phyloP scores from a whole-genome alignment of 2,888 invertebrate species.

The Ophion obscuratus region DNA sequence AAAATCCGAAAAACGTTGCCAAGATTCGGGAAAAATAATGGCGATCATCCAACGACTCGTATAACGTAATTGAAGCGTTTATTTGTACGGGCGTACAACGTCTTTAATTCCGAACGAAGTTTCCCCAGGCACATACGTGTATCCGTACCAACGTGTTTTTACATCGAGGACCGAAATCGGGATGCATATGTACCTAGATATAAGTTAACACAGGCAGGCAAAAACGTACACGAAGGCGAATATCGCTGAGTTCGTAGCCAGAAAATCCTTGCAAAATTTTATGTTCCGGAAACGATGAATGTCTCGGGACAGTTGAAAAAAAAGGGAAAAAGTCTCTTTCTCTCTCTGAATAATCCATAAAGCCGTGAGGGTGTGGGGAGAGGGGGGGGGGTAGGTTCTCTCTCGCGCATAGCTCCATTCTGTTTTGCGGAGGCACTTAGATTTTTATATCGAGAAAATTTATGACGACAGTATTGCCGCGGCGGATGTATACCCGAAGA shows the following conservation, averaged over 20 bases:
- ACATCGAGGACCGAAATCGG: conserved; percentile 34
- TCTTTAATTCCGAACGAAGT: no score
- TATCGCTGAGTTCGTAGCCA: conserved; percentile 44
- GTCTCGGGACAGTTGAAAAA: conserved; percentile 76
- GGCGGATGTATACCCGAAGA: conserved; percentile 61
- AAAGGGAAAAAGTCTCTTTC: conserved; percentile 36
- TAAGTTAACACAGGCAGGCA: conserved; percentile 33
- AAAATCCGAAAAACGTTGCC: no score
- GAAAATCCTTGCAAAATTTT: conserved; percentile 71
- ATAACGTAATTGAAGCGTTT: no score
- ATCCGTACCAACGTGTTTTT: conserved; percentile 17
- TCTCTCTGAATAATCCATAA: conserved; percentile 77
- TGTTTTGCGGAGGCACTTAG: conserved; percentile 75
- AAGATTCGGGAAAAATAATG: no score
- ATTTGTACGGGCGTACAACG: no score
- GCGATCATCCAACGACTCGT: no score
- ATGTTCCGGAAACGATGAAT: conserved; percentile 74
- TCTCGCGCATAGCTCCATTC: conserved; percentile 72
- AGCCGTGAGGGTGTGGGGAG: conserved; percentile 66
- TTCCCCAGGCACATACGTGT: neutral
- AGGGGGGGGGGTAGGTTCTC: conserved; percentile 62
- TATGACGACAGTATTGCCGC: conserved; percentile 71
- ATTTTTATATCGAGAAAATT: conserved; percentile 75
- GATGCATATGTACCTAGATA: conserved; percentile 57
- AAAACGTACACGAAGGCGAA: conserved; percentile 30